Evolutionary conservation across 2,113 vertebrate genomes (phyloP).

Genomic region (Oncorhynchus kisutch): DNA sequence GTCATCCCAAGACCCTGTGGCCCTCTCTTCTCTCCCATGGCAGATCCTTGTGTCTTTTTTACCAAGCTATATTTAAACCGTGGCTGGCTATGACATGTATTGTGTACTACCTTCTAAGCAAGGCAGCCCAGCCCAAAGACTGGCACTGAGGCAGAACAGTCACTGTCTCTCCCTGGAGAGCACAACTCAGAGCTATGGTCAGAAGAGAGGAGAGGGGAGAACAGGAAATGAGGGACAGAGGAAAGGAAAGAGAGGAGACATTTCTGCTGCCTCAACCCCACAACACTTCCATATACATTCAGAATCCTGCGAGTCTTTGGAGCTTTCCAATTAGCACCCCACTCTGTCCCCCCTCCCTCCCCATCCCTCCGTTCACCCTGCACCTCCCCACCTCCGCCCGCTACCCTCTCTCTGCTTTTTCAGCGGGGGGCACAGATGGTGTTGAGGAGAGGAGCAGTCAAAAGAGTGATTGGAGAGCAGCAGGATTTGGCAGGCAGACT

Average conservation of each 20-base stretch:
- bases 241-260: neutral
- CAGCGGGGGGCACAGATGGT: slow-evolving; percentile 53
- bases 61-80: slow-evolving; percentile 9
- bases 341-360: neutral
- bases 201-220: neutral
- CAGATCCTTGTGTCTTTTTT: neutral
- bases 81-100: slow-evolving; percentile 2
- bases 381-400: neutral
- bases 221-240: neutral
- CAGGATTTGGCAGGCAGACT: slow-evolving; percentile 71
- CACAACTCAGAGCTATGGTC: neutral
- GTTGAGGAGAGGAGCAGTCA: slow-evolving; percentile 32
- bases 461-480: slow-evolving; percentile 61
- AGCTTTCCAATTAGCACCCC: neutral
- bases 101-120: slow-evolving; percentile 5
- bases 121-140: slow-evolving; percentile 26
- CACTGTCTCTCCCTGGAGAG: slow-evolving; percentile 25
- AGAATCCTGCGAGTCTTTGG: too few species aligned
- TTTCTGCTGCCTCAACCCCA: too few species aligned
- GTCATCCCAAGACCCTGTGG: neutral
- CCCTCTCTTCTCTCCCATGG: neutral
- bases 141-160: slow-evolving; percentile 31
- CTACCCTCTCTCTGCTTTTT: slow-evolving; percentile 1
- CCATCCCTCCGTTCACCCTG: neutral
- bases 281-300: too few species aligned